These are phyloP conservation scores for Metopolophium dirhodum DNA, from an alignment of 1,140 invertebrate genomes.

Conservation along the genomic window DNA sequence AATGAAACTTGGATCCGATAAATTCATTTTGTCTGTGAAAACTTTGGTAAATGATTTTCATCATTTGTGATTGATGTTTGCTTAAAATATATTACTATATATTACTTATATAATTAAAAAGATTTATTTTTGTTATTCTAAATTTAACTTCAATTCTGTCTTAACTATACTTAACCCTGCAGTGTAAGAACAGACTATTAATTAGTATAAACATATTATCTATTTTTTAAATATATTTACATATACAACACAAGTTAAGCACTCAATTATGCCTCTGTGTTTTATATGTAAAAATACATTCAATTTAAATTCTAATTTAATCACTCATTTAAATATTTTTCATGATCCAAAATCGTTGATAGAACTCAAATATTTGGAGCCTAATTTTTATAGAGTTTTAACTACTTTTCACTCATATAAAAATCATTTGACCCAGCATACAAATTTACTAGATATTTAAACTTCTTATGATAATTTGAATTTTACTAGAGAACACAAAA, in stretches of 20 bases:
- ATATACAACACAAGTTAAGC: neutral
- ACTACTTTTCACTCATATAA: neutral
- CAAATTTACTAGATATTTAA: too few species aligned
- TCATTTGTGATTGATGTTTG: neutral
- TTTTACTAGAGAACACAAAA: too few species aligned
- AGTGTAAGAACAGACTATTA: too few species aligned
- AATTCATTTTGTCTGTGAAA: neutral
- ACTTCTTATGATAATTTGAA: too few species aligned
- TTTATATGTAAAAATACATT: neutral
- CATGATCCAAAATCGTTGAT: neutral
- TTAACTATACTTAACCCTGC: neutral
- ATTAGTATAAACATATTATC: too few species aligned
- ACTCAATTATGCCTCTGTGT: neutral
- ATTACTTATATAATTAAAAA: too few species aligned
- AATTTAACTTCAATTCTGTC: neutral
- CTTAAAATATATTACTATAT: neutral
- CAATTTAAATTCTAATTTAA: neutral
- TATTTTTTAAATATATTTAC: too few species aligned
- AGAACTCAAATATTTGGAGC: neutral
- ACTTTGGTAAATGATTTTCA: neutral
- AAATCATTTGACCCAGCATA: neutral
- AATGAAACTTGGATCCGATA: neutral
- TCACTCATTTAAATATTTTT: constrained; percentile 4
- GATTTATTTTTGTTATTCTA: too few species aligned
- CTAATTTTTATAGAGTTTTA: neutral